Evolutionary conservation across 2,888 invertebrate genomes (phyloP).

Genomic region (Pimpla rufipes): DNA sequence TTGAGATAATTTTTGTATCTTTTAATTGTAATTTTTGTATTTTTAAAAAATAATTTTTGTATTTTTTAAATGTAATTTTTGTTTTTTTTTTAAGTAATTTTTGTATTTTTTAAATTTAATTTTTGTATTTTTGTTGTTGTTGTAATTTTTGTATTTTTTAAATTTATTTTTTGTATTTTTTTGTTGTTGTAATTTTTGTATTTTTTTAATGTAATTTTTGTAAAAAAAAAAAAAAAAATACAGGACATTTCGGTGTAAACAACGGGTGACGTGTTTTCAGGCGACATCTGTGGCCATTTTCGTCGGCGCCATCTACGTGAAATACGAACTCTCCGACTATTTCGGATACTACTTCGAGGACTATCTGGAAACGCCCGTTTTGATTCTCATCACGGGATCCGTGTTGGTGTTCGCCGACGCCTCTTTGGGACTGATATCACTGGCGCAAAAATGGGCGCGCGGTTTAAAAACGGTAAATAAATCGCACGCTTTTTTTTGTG

Average conservation of each 20-base stretch:
- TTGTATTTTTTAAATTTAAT: too few relatives aligned
- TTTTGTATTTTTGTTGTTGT: too few relatives aligned
- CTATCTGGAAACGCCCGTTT: conserved; percentile 48
- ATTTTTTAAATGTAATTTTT: not conserved
- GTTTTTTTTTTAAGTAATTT: too few relatives aligned
- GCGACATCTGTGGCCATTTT: conserved; percentile 28
- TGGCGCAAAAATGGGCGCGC: conserved; percentile 43
- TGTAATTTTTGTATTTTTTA: too few relatives aligned
- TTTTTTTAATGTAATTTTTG: not conserved
- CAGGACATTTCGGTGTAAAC: not conserved
- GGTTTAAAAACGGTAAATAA: conserved; percentile 52
- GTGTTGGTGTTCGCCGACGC: conserved; percentile 37
- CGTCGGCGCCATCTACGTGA: conserved; percentile 28
- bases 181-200: not conserved
- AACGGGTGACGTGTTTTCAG: conserved; percentile 37
- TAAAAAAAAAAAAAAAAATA: conserved; percentile 5
- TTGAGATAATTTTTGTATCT: too few relatives aligned
- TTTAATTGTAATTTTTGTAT: not conserved
- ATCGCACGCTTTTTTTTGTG: too few relatives aligned
- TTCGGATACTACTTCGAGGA: conserved; percentile 54
- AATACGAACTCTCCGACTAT: conserved; percentile 35
- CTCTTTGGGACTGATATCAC: conserved; percentile 56
- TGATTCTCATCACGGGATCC: conserved; percentile 53
- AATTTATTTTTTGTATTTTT: too few relatives aligned
- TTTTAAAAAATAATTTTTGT: too few relatives aligned